Conservation (phyloP, 2,113 vertebrate species). For the Lates calcarifer region DNA sequence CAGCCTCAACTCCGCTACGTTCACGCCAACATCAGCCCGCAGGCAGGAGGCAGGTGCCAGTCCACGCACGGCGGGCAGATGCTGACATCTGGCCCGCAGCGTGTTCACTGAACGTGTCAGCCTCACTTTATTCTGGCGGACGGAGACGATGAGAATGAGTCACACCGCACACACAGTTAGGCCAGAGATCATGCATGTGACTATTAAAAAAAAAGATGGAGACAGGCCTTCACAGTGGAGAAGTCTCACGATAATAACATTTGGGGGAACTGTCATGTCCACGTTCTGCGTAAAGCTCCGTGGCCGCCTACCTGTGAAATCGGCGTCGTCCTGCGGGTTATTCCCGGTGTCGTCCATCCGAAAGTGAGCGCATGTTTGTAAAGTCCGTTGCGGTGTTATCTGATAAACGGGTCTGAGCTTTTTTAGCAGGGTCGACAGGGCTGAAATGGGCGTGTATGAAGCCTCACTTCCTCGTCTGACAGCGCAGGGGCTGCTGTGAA, state of each 20-base stretch:
- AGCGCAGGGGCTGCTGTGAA: slow-evolving; percentile 59
- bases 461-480: slow-evolving; percentile 80
- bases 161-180: slow-evolving; percentile 24
- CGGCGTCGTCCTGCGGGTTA: slow-evolving; percentile 58
- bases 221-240: slow-evolving; percentile 60
- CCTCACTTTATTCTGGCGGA: background rate
- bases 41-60: slow-evolving; percentile 62
- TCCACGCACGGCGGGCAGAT: slow-evolving; percentile 52
- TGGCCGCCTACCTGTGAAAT: slow-evolving; percentile 54
- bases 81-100: slow-evolving; percentile 65
- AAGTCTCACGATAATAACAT: slow-evolving; percentile 50
- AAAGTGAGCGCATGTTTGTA: slow-evolving; percentile 53
- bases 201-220: slow-evolving; percentile 58
- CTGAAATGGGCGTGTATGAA: slow-evolving; percentile 70
- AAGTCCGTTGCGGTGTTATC: slow-evolving; percentile 47
- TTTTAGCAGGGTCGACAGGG: slow-evolving; percentile 48
- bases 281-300: background rate
- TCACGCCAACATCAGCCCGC: slow-evolving; percentile 26
- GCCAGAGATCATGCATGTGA: slow-evolving; percentile 58
- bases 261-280: slow-evolving; percentile 1
- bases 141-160: background rate
- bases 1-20: slow-evolving; percentile 8
- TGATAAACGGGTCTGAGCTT: slow-evolving; percentile 44
- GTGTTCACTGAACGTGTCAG: background rate
- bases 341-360: slow-evolving; percentile 45